Evolutionary conservation across 2,888 invertebrate species (phyloP), one percentile per base, ranked within the genome.

Genomic region (Macrostomum cliftonense): DNA sequence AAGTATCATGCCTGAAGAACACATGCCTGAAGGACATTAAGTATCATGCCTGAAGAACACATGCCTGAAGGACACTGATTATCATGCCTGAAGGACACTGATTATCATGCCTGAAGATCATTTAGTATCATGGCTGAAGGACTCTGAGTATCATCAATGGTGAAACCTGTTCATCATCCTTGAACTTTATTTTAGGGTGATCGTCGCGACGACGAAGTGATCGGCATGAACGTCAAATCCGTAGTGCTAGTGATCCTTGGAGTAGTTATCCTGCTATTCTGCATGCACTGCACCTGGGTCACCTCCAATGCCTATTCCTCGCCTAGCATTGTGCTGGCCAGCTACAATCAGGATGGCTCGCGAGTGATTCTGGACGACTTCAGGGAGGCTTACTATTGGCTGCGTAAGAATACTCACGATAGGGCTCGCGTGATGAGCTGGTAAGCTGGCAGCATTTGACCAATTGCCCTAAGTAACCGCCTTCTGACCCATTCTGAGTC

Each of bases 271-370:
- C 80, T 91, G 77, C 78, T 91, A 78, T 91, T 89, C 72, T 86
- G 84, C 44, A 87, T 95, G 42, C 89, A 91, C 68, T 95, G 93
- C 68, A 97, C 95, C 1, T 97, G 95, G 91, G 95, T 97, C 43
- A 99, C 97, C 0, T 88, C 88, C 62, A 95, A 95, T 67, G 97
- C 97, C 0, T 97, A 99, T 73, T 95, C 93, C 46, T 91, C 91
- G 68, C 97, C 97, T 5, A 91, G 89, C 60, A 95, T 97, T 60
- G 97, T 99, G 19, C 75, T 97, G 42, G 91, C 95, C n/a, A 87
- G 89, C 39, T 93, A 93, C 61, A 83, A 86, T 48, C 82, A 83
- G 59, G 93, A 93, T 65, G 97, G 95, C 64, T 67, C 49, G 14
- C 37, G 40, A 21, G 46, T 16, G n/a, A 54, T 54, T 37, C 14